These are phyloP conservation scores for Rhagoletis pomonella DNA, from an alignment of 1,140 invertebrate genomes.

Conservation along the genomic window DNA sequence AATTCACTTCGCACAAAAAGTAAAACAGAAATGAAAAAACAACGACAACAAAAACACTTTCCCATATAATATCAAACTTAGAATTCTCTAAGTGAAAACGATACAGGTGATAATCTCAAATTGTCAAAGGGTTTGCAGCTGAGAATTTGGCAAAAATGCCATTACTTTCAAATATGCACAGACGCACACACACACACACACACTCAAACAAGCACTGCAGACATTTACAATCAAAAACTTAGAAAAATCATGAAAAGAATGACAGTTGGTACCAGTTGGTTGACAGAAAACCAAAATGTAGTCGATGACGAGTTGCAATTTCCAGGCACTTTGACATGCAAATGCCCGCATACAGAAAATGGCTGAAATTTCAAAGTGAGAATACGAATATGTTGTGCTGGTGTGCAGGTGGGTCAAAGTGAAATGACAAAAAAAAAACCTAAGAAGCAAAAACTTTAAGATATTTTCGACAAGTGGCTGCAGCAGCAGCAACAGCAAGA, in stretches of 20 bases:
- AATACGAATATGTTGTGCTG: not conserved
- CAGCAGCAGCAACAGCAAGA: not conserved
- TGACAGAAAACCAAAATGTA: slow-evolving; percentile 45
- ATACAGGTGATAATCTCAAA: not conserved
- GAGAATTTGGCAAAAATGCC: slow-evolving; percentile 37
- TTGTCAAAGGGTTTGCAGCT: slow-evolving; percentile 28
- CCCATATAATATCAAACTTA: not conserved
- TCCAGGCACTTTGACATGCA: slow-evolving; percentile 45
- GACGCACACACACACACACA: not conserved
- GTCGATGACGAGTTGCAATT: slow-evolving; percentile 41
- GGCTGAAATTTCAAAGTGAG: slow-evolving; percentile 11
- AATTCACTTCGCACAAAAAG: not conserved
- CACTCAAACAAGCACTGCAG: not conserved
- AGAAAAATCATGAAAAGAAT: not conserved
- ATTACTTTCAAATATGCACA: not conserved
- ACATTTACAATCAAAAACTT: slow-evolving; percentile 2
- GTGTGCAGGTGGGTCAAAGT: not conserved
- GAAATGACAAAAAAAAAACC: not conserved
- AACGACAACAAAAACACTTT: not conserved
- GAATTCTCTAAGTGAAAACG: not conserved
- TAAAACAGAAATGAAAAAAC: not conserved
- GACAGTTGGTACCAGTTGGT: slow-evolving; percentile 23
- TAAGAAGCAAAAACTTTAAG: not conserved
- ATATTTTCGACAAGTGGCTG: not conserved
- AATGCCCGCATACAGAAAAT: slow-evolving; percentile 28